Conservation (phyloP, 2,797 vertebrate species). For the Acanthopagrus latus region DNA sequence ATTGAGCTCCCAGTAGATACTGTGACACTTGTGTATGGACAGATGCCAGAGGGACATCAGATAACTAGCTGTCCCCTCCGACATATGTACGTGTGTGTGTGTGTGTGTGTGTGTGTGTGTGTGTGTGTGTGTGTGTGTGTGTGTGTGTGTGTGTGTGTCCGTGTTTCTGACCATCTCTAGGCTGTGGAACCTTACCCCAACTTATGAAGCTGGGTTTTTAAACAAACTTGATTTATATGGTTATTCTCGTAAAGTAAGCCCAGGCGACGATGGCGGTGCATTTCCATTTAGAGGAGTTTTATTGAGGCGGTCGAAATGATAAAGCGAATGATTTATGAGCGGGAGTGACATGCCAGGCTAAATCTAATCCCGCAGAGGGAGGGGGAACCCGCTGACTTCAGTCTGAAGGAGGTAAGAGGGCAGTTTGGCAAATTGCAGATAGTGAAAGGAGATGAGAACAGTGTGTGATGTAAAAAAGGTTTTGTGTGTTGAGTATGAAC, state of each 20-base stretch:
- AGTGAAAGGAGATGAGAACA: constrained; percentile 48
- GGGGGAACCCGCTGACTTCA: constrained; percentile 22
- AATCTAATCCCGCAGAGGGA: constrained; percentile 58
- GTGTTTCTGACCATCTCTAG: constrained; percentile 36
- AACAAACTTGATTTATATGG: constrained; percentile 75
- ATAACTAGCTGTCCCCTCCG: constrained; percentile 6
- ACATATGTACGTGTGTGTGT: background rate
- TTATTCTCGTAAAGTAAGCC: constrained; percentile 71
- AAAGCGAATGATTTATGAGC: constrained; percentile 79
- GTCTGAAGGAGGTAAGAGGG: constrained; percentile 48
- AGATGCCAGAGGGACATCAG: constrained; percentile 47
- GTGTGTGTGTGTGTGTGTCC: constrained; percentile 8
- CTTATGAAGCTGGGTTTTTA: constrained; percentile 42
- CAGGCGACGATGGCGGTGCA: constrained; percentile 49
- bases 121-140: background rate
- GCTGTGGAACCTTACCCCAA: constrained; percentile 31
- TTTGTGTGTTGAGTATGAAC: constrained; percentile 53
- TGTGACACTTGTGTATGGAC: constrained; percentile 47
- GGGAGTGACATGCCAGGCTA: constrained; percentile 50
- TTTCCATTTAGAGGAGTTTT: constrained; percentile 83
- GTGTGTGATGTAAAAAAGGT: constrained; percentile 36
- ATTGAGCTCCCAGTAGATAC: constrained; percentile 40
- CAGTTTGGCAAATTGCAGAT: constrained; percentile 63
- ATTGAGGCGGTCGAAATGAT: constrained; percentile 73
- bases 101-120: constrained; percentile 1